Evolutionary conservation across 2,888 invertebrate genomes (phyloP).

Genomic region (Phania funesta): DNA sequence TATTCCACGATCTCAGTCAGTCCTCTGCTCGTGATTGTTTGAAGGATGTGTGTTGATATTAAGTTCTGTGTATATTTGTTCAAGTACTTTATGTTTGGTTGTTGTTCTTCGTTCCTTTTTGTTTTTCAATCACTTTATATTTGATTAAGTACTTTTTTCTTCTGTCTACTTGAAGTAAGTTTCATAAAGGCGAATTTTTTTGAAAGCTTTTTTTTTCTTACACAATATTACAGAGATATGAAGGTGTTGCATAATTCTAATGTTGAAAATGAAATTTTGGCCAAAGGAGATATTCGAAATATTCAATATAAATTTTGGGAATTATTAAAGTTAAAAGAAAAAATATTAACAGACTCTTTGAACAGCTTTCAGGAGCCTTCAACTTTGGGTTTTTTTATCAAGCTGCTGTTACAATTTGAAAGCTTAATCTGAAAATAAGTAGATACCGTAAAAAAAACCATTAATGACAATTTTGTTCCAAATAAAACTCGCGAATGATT

Average conservation of each 20-base stretch:
- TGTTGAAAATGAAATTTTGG: background rate
- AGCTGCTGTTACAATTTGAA: no score
- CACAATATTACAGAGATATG: background rate
- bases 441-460: no score
- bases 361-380: no score
- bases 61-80: background rate
- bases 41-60: background rate
- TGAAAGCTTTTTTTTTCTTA: background rate
- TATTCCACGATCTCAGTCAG: slow-evolving; percentile 3
- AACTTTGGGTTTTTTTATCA: no score
- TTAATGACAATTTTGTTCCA: no score
- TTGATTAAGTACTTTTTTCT: background rate
- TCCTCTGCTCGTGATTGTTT: slow-evolving; percentile 4
- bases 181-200: background rate
- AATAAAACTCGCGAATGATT: no score
- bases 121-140: background rate
- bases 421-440: no score
- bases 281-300: background rate
- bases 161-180: background rate
- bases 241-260: background rate
- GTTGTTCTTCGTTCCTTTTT: background rate
- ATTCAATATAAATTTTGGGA: no score
- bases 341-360: no score
- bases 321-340: no score
- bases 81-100: background rate